Conservation (phyloP, 2,113 vertebrate genomes). For the Odocoileus virginianus region DNA sequence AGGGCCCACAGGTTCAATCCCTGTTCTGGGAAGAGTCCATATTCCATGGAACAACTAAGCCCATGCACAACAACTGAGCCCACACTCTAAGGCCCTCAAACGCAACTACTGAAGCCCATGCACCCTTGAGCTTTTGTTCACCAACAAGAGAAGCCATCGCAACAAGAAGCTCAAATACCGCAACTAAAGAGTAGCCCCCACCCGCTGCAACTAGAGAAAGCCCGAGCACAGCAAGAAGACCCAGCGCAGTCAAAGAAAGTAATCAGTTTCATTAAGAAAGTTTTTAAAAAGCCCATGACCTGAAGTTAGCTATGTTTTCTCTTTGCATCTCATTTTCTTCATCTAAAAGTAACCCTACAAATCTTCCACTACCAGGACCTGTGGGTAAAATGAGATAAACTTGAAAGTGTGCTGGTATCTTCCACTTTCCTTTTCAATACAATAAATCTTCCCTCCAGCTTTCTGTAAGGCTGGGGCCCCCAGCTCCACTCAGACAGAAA, state of each 20-base stretch:
- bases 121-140: background rate
- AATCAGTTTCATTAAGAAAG: background rate
- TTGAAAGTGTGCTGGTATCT: background rate
- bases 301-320: background rate
- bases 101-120: background rate
- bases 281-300: background rate
- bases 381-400: background rate
- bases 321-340: background rate
- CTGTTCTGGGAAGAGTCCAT: background rate
- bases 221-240: background rate
- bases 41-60: background rate
- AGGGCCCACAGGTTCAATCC: background rate
- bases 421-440: background rate
- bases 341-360: background rate
- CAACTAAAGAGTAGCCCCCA: background rate
- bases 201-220: background rate
- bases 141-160: background rate
- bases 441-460: background rate
- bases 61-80: background rate
- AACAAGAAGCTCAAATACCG: accelerated
- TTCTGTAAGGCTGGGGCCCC: background rate
- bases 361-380: background rate
- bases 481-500: background rate
- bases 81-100: background rate
- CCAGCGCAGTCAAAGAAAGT: background rate